Conservation (phyloP, 2,113 vertebrate species). For the Nansenia antarctica region DNA sequence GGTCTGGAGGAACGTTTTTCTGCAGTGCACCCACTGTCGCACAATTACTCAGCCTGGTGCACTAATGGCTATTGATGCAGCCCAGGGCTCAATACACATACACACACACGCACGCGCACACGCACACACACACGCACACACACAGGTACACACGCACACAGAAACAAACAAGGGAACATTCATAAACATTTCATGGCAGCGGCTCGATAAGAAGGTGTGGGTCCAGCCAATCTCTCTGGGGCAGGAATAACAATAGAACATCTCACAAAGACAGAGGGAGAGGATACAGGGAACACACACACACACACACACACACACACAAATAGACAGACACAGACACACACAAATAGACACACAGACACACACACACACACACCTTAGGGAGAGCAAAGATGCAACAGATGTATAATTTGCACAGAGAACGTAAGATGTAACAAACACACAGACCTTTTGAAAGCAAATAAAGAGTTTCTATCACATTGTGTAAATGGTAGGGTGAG, state of each 20-base stretch:
- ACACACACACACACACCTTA: too few species aligned
- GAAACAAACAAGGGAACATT: constrained; percentile 48
- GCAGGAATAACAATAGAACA: constrained; percentile 66
- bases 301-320: too few species aligned
- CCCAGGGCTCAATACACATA: constrained; percentile 36
- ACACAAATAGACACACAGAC: too few species aligned
- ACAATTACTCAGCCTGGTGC: constrained; percentile 69
- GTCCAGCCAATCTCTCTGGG: constrained; percentile 47
- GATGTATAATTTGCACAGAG: not conserved
- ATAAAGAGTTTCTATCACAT: too few species aligned
- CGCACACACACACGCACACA: constrained; percentile 24
- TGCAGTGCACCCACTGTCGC: constrained; percentile 66
- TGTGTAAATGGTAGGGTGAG: not conserved
- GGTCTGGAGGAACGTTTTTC: constrained; percentile 28
- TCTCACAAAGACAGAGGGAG: constrained; percentile 48
- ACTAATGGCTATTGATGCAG: constrained; percentile 77
- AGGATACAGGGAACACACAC: not conserved
- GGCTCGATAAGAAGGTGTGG: constrained; percentile 60
- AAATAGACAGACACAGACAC: too few species aligned
- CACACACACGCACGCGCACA: not conserved
- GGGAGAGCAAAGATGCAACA: too few species aligned
- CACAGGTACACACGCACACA: not conserved
- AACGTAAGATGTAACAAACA: too few species aligned
- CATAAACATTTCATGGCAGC: constrained; percentile 73
- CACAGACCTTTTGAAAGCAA: too few species aligned